A percentile compares a stretch with the other conserved stretches of the same genome.
Conservation (phyloP, 2,797 vertebrate genomes). For the Tarsius wallacei region DNA sequence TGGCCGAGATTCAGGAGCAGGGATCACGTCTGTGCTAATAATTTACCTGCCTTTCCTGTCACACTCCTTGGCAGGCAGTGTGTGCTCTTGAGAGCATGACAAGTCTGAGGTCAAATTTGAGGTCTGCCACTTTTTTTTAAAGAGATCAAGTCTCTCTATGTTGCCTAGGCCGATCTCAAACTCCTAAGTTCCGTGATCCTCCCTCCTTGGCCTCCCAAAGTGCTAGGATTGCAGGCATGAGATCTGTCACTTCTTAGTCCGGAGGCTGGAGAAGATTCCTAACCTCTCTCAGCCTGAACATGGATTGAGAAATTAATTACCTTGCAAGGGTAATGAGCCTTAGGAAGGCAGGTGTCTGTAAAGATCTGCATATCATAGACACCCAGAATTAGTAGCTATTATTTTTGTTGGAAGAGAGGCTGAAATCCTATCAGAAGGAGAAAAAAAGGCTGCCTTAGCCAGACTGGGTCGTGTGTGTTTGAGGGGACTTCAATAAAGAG, state of each 20-base stretch:
- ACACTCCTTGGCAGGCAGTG: background rate
- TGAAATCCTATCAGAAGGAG: background rate
- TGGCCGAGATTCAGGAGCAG: background rate
- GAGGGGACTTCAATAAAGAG: background rate
- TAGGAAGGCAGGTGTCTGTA: background rate
- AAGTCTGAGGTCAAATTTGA: background rate
- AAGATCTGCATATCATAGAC: background rate
- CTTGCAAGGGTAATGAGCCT: background rate
- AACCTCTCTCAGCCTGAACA: slow-evolving; percentile 1
- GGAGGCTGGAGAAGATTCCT: background rate
- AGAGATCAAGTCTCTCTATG: no score
- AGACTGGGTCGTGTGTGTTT: no score
- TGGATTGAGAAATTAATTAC: background rate
- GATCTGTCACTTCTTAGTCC: background rate
- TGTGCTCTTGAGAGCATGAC: background rate
- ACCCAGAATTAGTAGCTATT: slow-evolving; percentile 21
- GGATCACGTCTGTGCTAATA: background rate
- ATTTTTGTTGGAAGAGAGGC: slow-evolving; percentile 55
- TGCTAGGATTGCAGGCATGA: no score
- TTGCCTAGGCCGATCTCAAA: no score
- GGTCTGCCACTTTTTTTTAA: background rate
- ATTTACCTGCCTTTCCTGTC: background rate
- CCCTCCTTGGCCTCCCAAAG: no score
- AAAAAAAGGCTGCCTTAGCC: background rate
- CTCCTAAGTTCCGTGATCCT: no score